A percentile compares a stretch with the other conserved stretches of the same genome.
Conservation (phyloP, 2,113 vertebrate genomes). For the Mandrillus leucophaeus region DNA sequence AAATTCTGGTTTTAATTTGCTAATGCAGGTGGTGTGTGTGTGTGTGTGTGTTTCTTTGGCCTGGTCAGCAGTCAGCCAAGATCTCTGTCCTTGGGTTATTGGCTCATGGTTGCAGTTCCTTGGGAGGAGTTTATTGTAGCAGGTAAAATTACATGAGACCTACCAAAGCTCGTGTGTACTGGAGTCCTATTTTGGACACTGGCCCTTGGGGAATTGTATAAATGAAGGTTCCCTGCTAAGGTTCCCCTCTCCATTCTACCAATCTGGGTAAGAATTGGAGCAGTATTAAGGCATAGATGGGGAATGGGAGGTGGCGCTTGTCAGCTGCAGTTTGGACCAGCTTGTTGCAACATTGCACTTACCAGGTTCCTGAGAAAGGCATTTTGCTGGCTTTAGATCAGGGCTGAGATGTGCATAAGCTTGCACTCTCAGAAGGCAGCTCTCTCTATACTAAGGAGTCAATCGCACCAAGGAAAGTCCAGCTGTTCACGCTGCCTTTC, state of each 20-base stretch:
- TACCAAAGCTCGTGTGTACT: neutral
- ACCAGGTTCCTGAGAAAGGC: neutral
- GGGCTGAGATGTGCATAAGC: neutral
- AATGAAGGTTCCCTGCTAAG: neutral
- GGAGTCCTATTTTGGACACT: neutral
- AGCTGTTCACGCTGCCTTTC: neutral
- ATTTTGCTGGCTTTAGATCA: constrained; percentile 12
- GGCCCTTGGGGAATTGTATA: neutral
- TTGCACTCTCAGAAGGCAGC: neutral
- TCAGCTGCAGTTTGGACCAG: neutral
- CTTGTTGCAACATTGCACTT: neutral
- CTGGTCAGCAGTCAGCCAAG: neutral
- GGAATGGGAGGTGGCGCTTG: neutral
- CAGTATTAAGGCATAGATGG: neutral
- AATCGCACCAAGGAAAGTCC: neutral
- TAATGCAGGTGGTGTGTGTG: neutral
- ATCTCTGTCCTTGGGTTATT: neutral
- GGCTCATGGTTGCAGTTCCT: neutral
- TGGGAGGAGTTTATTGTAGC: neutral
- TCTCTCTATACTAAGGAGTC: constrained; percentile 34
- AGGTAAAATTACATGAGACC: neutral
- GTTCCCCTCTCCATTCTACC: neutral
- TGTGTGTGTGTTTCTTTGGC: neutral
- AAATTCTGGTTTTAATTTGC: constrained; percentile 27
- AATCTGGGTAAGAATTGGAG: neutral